Evolutionary conservation across 2,113 vertebrate genomes (phyloP), one percentile per base, ranked within the genome.

Genomic region (Xyrauchen texanus): DNA sequence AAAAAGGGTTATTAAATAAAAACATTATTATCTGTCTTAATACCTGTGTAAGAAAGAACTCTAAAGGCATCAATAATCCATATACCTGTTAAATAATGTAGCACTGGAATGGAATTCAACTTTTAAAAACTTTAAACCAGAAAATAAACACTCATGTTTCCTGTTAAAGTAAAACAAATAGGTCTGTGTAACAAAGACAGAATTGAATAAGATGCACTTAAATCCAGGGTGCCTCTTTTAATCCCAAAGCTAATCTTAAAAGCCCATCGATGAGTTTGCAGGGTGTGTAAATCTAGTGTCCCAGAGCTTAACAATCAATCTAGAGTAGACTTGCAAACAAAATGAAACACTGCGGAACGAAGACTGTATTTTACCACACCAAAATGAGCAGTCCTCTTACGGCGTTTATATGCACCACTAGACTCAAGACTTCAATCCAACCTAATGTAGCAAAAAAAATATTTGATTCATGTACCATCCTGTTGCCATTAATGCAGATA

Each of bases 161-260:
- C 47, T 66, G 64, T 55, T 45, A 67, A 76, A 72, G 70, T 49
- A 21, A 68, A 64, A 61, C 65, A 70, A 68, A 60, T 46, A 58
- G 52, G 60, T 66, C 4, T 60, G 62, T 34, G 70, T 61, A 79
- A 45, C 13, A 45, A 49, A 77, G 62, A 64, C 11, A 70, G 49
- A 72, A 73, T 61, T 8, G 42, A 80, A 83, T 77, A 44, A 62
- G 55, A 66, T 63, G 12, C 49, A 73, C 47, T n/a, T n/a, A n/a
- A n/a, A 74, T 44, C 68, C 13, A 44, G 68, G 53, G 45, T 83
- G 63, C 46, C 74, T 46, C 12, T 58, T 34, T 80, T 76, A 77
- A 77, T 83, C 74, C 66, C 44, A 4, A 10, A 72, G 67, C 55
- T 80, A 80, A 83, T 73, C 79, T 75, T 53, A 78, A 74, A 69